Evolutionary conservation across 2,113 vertebrate genomes (phyloP), one percentile per base, ranked within the genome.

Genomic region (Anser cygnoides): DNA sequence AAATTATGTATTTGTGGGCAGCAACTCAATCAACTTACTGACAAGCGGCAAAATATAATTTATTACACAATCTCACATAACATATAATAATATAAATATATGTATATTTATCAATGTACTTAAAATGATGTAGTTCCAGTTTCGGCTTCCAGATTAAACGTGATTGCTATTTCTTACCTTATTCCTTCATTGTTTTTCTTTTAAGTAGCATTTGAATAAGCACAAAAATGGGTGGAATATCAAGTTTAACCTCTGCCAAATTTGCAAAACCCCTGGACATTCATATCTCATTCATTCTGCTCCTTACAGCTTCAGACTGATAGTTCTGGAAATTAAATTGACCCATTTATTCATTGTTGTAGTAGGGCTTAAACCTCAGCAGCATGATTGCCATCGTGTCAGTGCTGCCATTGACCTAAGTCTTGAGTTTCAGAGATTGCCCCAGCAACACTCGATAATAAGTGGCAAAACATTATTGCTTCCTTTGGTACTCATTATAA

Each of bases 301-400:
- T 95, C 87, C 85, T 94, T 89, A 92, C 87, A 97, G 22, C 44
- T 88, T 90, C 73, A 93, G 71, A 81, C 72, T 77, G 82, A 96
- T 95, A 93, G 46, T 49, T 88, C 49, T 90, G 67, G 89, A 97
- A 97, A 98, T 97, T 97, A 97, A 97, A 95, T 91, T 97, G 89
- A 96, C 82, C 92, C 93, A 84, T 97, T 92, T 90, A 97, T 97
- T 97, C 96, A 96, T 97, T 95, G 91, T 71, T 66, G 72, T 70
- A 90, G 72, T 66, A 88, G 54, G 87, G 68, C 88, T 97, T 96
- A 97, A 97, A 97, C 72, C 65, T 91, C 95, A 94, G 93, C 92
- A 96, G 85, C 66, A 20, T 92, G 96, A 96, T 70, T 97, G 90
- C 94, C 96, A 96, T 90, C 91, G 57, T 88, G 94, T 96, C 94